A percentile compares a stretch with the other conserved stretches of the same genome.
Conservation (phyloP, 2,113 vertebrate species). For the Phodopus roborovskii region DNA sequence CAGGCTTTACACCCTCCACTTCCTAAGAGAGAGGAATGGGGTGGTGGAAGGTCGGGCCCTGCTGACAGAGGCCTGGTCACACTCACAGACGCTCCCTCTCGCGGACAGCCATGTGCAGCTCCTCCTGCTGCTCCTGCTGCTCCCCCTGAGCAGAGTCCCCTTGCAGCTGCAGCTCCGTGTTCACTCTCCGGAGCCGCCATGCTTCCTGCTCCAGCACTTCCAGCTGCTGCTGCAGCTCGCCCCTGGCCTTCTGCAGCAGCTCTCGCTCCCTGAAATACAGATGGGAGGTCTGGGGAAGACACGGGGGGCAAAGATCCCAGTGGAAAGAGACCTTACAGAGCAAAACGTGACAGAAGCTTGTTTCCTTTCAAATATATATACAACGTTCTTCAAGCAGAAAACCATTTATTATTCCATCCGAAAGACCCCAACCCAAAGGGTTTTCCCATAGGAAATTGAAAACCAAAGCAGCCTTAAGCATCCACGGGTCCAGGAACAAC, state of each 20-base stretch:
- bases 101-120: conserved; percentile 52
- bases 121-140: conserved; percentile 81
- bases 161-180: conserved; percentile 84
- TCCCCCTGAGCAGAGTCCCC: conserved; percentile 80
- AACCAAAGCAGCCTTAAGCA: not conserved
- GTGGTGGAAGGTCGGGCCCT: not conserved
- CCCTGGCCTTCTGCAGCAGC: conserved; percentile 77
- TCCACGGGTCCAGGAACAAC: not conserved
- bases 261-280: conserved; percentile 57
- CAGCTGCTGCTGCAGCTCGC: conserved; percentile 82
- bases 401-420: not conserved
- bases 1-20: not conserved
- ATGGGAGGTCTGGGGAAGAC: not conserved
- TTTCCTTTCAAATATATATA: not conserved
- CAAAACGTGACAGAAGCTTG: conserved; percentile 5
- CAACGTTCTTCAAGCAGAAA: not conserved
- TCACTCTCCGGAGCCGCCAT: conserved; percentile 77
- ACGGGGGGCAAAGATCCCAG: not conserved
- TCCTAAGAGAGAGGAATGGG: not conserved
- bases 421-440: not conserved
- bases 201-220: conserved; percentile 80
- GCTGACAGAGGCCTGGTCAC: not conserved
- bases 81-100: conserved; percentile 84
- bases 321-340: not conserved
- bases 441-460: not conserved